Base-by-base conservation (phyloP, 2,888 invertebrate species). In the Meganola albula region DNA sequence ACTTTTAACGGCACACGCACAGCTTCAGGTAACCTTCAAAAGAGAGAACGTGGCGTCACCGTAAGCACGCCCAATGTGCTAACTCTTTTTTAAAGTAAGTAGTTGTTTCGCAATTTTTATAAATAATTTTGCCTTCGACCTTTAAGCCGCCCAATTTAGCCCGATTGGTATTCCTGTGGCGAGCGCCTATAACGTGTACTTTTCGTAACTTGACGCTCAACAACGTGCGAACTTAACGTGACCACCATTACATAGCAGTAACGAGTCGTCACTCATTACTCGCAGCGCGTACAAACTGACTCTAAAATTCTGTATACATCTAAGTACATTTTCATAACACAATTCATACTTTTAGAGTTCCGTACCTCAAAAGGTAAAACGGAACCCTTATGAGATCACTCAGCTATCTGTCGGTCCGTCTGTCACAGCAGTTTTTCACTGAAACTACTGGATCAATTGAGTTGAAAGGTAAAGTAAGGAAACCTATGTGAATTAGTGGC, bases 91-190 rank as follows among this genome's bases (percentile, higher is more conserved):
- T 72, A n/a, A n/a, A n/a, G n/a, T 20, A 76, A 67, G 73, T 72
- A 54, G 60, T 55, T 38, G 68, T 84, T 84, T 83, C 79, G 78
- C 63, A 83, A 85, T 78, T 78, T 75, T 76, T 74, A 72, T 78
- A 78, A 79, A 78, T 74, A 63, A 76, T 74, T 77, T 83, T 76
- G 80, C 78, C 80, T 84, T 67, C 79, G 82, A 84, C 83, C 83
- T 84, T 83, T 73, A 48, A 64, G 71, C 68, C 66, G 79, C 78
- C 83, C 74, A 83, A 83, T 79, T 82, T 66, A 73, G 61, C 63
- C 63, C 74, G 66, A 83, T 85, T 84, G 78, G 71, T 85, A 84
- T 85, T 84, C 84, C 78, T 69, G 70, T 63, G 64, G 72, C 66
- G 65, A 53, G 68, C 66, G 63, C 51, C 65, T n/a, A n/a, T n/a